phyloP scores from a whole-genome alignment of 64 coral and sea anemone species.

The Trachythela sp. region DNA sequence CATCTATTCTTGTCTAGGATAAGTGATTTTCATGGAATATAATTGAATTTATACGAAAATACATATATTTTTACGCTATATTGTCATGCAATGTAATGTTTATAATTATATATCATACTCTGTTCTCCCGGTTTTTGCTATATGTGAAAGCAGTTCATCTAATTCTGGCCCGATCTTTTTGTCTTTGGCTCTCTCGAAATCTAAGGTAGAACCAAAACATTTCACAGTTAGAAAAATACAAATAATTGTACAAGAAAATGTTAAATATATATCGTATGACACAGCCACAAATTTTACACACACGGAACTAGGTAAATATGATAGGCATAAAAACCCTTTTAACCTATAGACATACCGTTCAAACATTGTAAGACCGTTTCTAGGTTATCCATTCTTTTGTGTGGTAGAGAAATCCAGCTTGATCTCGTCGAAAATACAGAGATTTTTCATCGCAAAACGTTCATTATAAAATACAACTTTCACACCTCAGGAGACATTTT shows the following conservation, averaged over 20 bases:
- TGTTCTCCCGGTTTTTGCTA: slow-evolving; percentile 87
- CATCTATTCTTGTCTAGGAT: too few relatives aligned
- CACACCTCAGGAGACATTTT: neutral
- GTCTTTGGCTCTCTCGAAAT: slow-evolving; percentile 89
- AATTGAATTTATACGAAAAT: too few relatives aligned
- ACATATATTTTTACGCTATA: too few relatives aligned
- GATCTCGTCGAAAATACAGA: neutral
- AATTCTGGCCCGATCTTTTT: slow-evolving; percentile 83
- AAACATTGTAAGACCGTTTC: neutral
- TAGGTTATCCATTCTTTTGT: neutral
- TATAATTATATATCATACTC: slow-evolving; percentile 50
- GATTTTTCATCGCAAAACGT: neutral
- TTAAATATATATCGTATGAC: too few relatives aligned
- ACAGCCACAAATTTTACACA: too few relatives aligned
- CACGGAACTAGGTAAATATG: neutral
- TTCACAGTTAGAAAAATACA: slow-evolving; percentile 14
- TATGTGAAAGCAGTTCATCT: slow-evolving; percentile 74
- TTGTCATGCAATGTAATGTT: neutral
- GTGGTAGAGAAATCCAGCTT: neutral
- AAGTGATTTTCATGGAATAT: too few relatives aligned
- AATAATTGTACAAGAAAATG: too few relatives aligned
- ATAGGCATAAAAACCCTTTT: neutral
- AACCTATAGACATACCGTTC: neutral
- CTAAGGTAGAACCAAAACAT: slow-evolving; percentile 62
- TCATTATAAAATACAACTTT: neutral